A percentile compares a stretch with the other conserved stretches of the same genome.
These are phyloP conservation scores for Tauraco erythrolophus DNA, from an alignment of 2,113 vertebrate species.

Conservation along the genomic window DNA sequence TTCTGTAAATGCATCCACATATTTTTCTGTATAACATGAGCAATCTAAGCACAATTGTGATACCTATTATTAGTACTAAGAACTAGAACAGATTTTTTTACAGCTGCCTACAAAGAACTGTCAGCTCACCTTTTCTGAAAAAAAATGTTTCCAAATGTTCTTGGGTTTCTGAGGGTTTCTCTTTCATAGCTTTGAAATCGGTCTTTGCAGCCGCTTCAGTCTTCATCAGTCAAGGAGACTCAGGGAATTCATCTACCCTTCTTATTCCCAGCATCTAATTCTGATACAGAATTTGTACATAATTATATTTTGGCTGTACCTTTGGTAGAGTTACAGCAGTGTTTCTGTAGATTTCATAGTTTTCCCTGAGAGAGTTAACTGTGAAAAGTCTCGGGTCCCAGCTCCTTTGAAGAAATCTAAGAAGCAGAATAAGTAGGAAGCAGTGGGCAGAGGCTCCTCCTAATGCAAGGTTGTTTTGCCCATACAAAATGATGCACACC, in stretches of 20 bases:
- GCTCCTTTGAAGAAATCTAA: neutral
- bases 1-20: neutral
- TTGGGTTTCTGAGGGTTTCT: neutral
- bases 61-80: neutral
- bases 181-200: neutral
- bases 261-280: neutral
- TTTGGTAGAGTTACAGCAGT: neutral
- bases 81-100: neutral
- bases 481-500: accelerated
- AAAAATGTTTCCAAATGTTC: neutral
- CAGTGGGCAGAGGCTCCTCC: neutral
- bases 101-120: neutral
- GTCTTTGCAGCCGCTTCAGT: neutral
- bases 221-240: neutral
- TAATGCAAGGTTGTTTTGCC: neutral
- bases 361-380: neutral
- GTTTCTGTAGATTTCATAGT: neutral
- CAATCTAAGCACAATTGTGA: neutral
- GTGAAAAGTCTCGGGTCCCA: neutral
- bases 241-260: neutral
- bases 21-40: neutral
- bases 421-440: neutral
- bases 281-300: neutral
- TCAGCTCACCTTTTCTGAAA: neutral
- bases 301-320: neutral